These are phyloP conservation scores for Trisateles emortualis DNA, from an alignment of 2,888 invertebrate genomes.

Conservation along the genomic window DNA sequence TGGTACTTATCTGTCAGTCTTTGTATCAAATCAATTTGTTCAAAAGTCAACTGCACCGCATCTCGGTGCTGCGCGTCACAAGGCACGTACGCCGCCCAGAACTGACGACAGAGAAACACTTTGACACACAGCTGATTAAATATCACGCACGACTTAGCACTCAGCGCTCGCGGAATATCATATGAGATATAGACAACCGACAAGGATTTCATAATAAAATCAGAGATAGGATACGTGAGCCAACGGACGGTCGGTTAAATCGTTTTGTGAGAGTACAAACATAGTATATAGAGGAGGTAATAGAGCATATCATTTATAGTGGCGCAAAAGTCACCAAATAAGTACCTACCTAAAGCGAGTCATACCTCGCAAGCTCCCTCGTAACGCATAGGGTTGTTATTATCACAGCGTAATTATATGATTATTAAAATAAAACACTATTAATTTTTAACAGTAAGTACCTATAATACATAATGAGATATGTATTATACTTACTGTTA, in stretches of 20 bases:
- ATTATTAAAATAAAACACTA: too few relatives aligned
- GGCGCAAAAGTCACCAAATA: too few relatives aligned
- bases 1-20: slow-evolving; percentile 93
- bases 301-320: too few relatives aligned
- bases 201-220: slow-evolving; percentile 54
- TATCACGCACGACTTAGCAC: slow-evolving; percentile 68
- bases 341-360: too few relatives aligned
- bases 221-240: slow-evolving; percentile 41
- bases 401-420: too few relatives aligned
- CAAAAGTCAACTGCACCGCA: slow-evolving; percentile 93
- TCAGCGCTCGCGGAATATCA: slow-evolving; percentile 59
- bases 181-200: slow-evolving; percentile 55
- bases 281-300: too few relatives aligned
- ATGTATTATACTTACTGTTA: too few relatives aligned
- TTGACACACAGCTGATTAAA: slow-evolving; percentile 69
- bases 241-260: slow-evolving; percentile 38
- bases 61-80: slow-evolving; percentile 94
- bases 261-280: slow-evolving; percentile 30
- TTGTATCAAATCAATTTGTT: slow-evolving; percentile 95
- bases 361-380: too few relatives aligned
- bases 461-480: too few relatives aligned
- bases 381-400: too few relatives aligned
- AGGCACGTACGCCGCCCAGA: slow-evolving; percentile 95
- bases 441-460: too few relatives aligned
- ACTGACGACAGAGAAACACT: slow-evolving; percentile 83